Evolutionary conservation across 2,888 invertebrate genomes (phyloP), one percentile per base, ranked within the genome.

Genomic region (Athalia cordata): DNA sequence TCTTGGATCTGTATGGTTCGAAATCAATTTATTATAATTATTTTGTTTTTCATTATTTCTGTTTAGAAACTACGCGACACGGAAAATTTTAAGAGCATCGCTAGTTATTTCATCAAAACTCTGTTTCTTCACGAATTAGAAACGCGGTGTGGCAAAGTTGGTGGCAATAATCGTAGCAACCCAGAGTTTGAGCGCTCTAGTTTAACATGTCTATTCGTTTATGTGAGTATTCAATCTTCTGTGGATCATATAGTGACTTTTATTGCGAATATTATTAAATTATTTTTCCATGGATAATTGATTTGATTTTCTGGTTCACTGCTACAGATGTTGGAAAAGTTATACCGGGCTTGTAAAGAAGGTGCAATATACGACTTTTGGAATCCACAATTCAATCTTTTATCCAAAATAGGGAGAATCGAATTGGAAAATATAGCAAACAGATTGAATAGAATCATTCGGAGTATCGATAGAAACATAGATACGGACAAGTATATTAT

Each of bases 71-170:
- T 93, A 3, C 90, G 93, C 3, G 92, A 93, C 81, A 85, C 88
- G 0, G 88, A 88, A 61, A 85, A 86, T 0, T 91, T 92, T 90
- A 81, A 88, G 0, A 86, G 86, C 7, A 89, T 93, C n/a, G 91
- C 92, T 0, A 93, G 93, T 81, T 93, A 93, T 81, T 92, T 91
- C 76, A 91, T 93, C 0, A 93, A 93, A 84, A 93, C 92, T 0
- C 80, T 93, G 0, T 91, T 92, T 82, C 90, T 92, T 74, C 91
- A 91, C 88, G 91, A 91, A 9, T 80, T 84, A 0, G 86, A 86
- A 11, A 83, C 82, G 9, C 78, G 83, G 80, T 29, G 2, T 29
- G 29, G 29, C 29, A 29, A 29, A 29, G 29, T 29, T 29, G 29
- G 29, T 29, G 29, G 29, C 29, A 29, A 29, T 0, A 29, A 29